These are phyloP conservation scores for Rachycentron canadum DNA, from an alignment of 2,797 vertebrate species.

Conservation along the genomic window DNA sequence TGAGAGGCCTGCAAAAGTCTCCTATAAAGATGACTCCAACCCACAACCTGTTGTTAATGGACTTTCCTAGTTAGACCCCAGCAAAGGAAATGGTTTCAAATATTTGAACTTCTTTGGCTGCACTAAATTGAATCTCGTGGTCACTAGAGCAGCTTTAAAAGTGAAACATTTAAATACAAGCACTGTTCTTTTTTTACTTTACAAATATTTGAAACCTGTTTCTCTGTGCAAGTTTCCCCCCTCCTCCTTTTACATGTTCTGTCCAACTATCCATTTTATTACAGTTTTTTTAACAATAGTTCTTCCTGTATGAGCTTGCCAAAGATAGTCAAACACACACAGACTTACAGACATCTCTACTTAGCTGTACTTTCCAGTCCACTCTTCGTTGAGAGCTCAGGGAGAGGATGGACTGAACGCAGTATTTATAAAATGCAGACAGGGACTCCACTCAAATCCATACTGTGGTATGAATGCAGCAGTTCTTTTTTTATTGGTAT, in stretches of 20 bases:
- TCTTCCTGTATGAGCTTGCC: slow-evolving; percentile 99
- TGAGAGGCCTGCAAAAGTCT: slow-evolving; percentile 85
- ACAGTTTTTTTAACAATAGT: slow-evolving; percentile 91
- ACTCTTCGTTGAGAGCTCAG: slow-evolving; percentile 91
- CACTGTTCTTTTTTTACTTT: slow-evolving; percentile 70
- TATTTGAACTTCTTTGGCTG: slow-evolving; percentile 71
- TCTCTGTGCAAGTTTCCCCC: slow-evolving; percentile 51
- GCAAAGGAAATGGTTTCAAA: slow-evolving; percentile 70
- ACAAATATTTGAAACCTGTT: slow-evolving; percentile 76
- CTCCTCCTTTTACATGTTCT: slow-evolving; percentile 78
- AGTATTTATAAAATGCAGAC: slow-evolving; percentile 70
- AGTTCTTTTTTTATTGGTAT: slow-evolving; percentile 52
- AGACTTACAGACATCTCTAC: slow-evolving; percentile 93
- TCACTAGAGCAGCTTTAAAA: slow-evolving; percentile 50
- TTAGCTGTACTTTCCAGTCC: slow-evolving; percentile 93
- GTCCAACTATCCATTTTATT: slow-evolving; percentile 90
- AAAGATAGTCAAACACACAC: slow-evolving; percentile 98
- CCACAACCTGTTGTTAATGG: slow-evolving; percentile 92
- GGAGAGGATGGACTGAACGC: slow-evolving; percentile 80
- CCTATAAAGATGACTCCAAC: slow-evolving; percentile 85
- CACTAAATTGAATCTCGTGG: slow-evolving; percentile 45
- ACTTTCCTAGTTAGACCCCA: slow-evolving; percentile 89
- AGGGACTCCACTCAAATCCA: slow-evolving; percentile 71
- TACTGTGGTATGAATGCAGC: slow-evolving; percentile 75
- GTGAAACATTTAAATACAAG: slow-evolving; percentile 67